These are phyloP conservation scores for Xiphophorus birchmanni DNA, from an alignment of 2,797 vertebrate genomes.

Conservation along the genomic window DNA sequence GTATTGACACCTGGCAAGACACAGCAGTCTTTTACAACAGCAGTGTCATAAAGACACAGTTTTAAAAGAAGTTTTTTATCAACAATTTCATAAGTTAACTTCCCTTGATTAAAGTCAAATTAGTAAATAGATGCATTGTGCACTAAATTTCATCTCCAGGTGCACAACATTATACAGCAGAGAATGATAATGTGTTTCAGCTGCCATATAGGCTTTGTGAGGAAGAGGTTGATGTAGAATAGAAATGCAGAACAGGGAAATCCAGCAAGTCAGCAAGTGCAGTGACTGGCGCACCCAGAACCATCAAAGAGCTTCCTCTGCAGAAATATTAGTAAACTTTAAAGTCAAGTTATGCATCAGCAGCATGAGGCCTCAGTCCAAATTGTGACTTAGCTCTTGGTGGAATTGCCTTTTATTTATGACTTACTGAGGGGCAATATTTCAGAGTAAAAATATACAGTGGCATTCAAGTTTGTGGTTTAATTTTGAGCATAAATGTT, in stretches of 20 bases:
- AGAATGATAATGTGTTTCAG: slow-evolving; percentile 15
- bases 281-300: slow-evolving; percentile 2
- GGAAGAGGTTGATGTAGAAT: slow-evolving; percentile 1
- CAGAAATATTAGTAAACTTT: slow-evolving; percentile 11
- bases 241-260: slow-evolving; percentile 12
- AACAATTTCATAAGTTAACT: not conserved
- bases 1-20: not conserved
- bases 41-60: not conserved
- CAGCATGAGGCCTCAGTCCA: not conserved
- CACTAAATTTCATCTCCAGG: not conserved
- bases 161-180: not conserved
- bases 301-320: not conserved
- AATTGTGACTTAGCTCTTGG: slow-evolving; percentile 8
- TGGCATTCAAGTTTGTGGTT: not conserved
- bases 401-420: slow-evolving; percentile 23
- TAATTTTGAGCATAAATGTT: not conserved
- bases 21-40: not conserved
- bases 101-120: not conserved
- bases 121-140: not conserved
- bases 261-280: slow-evolving; percentile 13
- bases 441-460: slow-evolving; percentile 9
- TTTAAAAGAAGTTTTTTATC: not conserved
- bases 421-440: slow-evolving; percentile 1
- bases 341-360: slow-evolving; percentile 5
- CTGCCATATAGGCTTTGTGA: slow-evolving; percentile 5